Percentiles rank a stretch among this genome's conserved stretches.
These are phyloP conservation scores for Andrena bicolor DNA, from an alignment of 2,888 invertebrate genomes.

Conservation along the genomic window DNA sequence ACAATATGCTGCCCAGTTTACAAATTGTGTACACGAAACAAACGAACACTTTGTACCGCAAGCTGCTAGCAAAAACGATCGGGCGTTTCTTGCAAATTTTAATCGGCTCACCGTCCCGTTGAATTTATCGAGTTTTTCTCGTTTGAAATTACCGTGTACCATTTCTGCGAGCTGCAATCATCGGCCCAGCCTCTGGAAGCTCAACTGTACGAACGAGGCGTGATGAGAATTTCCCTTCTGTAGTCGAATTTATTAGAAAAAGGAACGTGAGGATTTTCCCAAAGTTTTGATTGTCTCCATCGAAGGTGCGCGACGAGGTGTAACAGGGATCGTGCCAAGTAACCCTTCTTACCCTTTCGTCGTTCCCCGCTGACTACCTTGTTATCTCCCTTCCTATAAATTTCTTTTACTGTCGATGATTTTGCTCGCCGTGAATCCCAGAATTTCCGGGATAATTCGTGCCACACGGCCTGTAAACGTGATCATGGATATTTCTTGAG, in stretches of 20 bases:
- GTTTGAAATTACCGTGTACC: conserved; percentile 1
- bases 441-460: not conserved
- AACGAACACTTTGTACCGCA: not conserved
- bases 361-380: not conserved
- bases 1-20: too few species aligned
- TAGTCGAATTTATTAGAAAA: conserved; percentile 55
- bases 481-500: not conserved
- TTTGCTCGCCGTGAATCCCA: conserved; percentile 1
- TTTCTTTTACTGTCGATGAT: conserved; percentile 31
- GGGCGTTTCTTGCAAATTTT: conserved; percentile 23
- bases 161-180: not conserved
- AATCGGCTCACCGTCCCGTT: not conserved
- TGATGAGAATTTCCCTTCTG: conserved; percentile 50
- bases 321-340: conserved; percentile 43
- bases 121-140: conserved; percentile 22
- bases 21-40: not conserved
- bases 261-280: conserved; percentile 52
- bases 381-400: conserved; percentile 24
- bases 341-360: conserved; percentile 34
- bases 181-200: conserved; percentile 22
- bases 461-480: not conserved
- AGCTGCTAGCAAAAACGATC: not conserved
- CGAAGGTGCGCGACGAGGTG: conserved; percentile 18
- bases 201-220: conserved; percentile 48
- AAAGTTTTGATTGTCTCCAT: conserved; percentile 50